Conservation (phyloP, 2,797 vertebrate genomes). For the Buphagus erythrorhynchus region DNA sequence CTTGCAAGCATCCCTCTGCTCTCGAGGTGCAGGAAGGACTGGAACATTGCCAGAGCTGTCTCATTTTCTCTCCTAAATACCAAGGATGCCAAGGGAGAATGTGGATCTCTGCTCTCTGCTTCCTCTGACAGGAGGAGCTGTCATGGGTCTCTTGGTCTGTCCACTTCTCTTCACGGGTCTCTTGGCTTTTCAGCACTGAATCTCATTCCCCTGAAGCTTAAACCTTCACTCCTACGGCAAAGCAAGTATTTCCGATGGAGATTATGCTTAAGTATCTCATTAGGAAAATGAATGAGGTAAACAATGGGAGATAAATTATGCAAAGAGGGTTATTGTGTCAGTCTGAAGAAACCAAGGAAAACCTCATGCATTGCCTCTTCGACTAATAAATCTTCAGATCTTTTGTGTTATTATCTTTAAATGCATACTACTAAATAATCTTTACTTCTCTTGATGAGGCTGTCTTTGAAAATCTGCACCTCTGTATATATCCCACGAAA, state of each 20-base stretch:
- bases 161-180: background rate
- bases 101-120: background rate
- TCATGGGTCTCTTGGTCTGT: background rate
- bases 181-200: background rate
- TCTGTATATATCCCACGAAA: background rate
- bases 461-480: background rate
- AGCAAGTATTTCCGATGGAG: background rate
- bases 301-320: background rate
- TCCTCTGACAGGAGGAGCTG: background rate
- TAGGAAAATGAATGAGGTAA: slow-evolving; percentile 33
- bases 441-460: background rate
- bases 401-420: background rate
- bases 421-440: background rate
- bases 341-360: background rate
- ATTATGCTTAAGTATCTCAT: background rate
- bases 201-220: background rate
- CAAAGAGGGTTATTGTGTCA: background rate
- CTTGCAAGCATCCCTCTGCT: background rate
- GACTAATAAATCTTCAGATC: background rate
- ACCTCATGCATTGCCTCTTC: background rate
- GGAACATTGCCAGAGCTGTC: background rate
- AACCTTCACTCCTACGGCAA: background rate
- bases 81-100: background rate
- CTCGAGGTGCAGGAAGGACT: background rate
- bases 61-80: background rate